Evolutionary conservation across 2,888 invertebrate species (phyloP), one percentile per base, ranked within the genome.

Genomic region (Cryptus armator): DNA sequence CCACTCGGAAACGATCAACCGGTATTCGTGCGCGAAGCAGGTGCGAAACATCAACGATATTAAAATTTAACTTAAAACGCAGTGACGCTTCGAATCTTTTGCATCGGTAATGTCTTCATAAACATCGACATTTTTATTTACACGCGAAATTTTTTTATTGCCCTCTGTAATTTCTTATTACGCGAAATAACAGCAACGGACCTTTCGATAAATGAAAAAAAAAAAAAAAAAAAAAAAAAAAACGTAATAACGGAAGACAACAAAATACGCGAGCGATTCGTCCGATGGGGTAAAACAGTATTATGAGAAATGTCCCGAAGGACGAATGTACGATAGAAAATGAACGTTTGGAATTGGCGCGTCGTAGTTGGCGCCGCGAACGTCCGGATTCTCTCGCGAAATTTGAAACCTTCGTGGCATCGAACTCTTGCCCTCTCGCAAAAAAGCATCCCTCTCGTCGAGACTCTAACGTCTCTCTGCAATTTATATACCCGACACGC

Each of bases 361-460:
- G 37, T 9, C 24, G 24, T 53, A 16, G 19, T 53, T 19, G 7
- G 16, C 53, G 53, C 24, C 24, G 24, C 2, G 24, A 24, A 19
- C 56, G 56, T 19, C 10, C 9, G 56, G 24, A 2, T 2, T 24
- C 19, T 19, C 56, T 56, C 56, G 24, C 24, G 5, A 59, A 29
- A 24, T 14, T 59, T 32, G 14, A 32, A 59, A 59, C 5, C 14
- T 29, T 32, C 59, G 12, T 37, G 24, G 59, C 64, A 66, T 72
- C 79, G 78, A 79, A 79, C 78, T 83, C 74, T 76, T 82, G 85
- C 67, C 82, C 85, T 85, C 71, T 46, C 72, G 82, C 85, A 82
- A 85, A 85, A 82, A 85, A 70, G 48, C 76, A 72, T 71, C 82
- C 82, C 81, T 75, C 44, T 71, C 74, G 66, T n/a, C n/a, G 72